phyloP scores from a whole-genome alignment of 2,797 vertebrate species.

The Trematomus bernacchii region DNA sequence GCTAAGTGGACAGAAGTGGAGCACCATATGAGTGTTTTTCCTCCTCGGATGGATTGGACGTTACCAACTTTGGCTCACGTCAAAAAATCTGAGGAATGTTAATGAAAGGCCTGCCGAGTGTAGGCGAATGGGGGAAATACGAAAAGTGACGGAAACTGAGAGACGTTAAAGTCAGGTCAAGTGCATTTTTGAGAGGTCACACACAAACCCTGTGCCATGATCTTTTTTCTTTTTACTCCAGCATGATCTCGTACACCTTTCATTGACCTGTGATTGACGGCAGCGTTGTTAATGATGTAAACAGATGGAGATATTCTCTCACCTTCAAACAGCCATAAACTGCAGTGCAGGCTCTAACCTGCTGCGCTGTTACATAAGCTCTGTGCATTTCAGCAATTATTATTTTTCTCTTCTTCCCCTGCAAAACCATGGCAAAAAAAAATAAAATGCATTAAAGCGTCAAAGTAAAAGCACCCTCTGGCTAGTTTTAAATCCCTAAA shows the following conservation, averaged over 20 bases:
- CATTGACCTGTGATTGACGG: neutral
- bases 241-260: neutral
- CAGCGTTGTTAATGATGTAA: conserved; percentile 13
- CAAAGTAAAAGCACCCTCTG: neutral
- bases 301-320: conserved; percentile 9
- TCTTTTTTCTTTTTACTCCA: neutral
- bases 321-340: neutral
- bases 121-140: conserved; percentile 23
- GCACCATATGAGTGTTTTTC: neutral
- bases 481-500: no score
- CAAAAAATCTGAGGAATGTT: conserved; percentile 65
- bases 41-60: conserved; percentile 11
- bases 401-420: neutral
- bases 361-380: conserved; percentile 18
- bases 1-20: conserved; percentile 33
- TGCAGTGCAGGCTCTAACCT: conserved; percentile 7
- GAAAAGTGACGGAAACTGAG: conserved; percentile 38
- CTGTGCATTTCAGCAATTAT: conserved; percentile 13
- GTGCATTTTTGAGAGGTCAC: conserved; percentile 36
- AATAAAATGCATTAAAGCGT: neutral
- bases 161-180: conserved; percentile 46
- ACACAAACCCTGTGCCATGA: neutral
- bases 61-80: conserved; percentile 44
- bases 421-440: neutral
- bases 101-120: conserved; percentile 60